These are phyloP conservation scores for Eucidaris tribuloides DNA, from an alignment of 35 echinoderm and acorn worm genomes.

Conservation along the genomic window DNA sequence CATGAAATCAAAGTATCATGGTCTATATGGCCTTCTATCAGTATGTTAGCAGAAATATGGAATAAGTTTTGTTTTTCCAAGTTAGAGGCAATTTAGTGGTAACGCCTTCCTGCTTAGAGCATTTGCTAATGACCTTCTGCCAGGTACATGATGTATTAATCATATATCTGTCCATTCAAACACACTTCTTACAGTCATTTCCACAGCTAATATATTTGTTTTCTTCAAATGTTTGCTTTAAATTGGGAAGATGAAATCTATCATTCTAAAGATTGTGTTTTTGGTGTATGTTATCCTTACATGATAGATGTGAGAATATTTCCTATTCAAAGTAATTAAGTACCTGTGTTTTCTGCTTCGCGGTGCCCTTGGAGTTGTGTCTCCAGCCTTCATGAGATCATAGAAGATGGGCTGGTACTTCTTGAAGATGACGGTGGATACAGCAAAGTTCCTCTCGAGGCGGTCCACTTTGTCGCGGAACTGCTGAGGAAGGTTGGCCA, in stretches of 20 bases:
- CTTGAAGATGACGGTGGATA: slow-evolving; percentile 96
- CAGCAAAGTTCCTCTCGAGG: slow-evolving; percentile 88
- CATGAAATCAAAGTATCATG: not conserved
- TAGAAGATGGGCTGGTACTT: slow-evolving; percentile 93
- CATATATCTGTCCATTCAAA: no score
- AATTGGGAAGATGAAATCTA: not conserved
- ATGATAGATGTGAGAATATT: not conserved
- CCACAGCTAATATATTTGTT: not conserved
- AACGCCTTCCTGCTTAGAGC: no score
- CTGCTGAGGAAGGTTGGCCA: slow-evolving; percentile 94
- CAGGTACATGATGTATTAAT: no score
- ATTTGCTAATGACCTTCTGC: no score
- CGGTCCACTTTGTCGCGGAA: slow-evolving; percentile 97
- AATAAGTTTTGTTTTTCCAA: no score
- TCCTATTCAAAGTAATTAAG: not conserved
- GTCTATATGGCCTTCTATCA: no score
- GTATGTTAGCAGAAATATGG: no score
- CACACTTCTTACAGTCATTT: no score
- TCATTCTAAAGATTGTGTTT: not conserved
- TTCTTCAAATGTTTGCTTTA: not conserved
- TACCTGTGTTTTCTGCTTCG: slow-evolving; percentile 97
- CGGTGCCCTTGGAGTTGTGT: slow-evolving; percentile 46
- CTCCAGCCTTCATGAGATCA: slow-evolving; percentile 61
- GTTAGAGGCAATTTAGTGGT: no score
- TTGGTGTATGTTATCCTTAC: not conserved